phyloP scores from a whole-genome alignment of 2,888 invertebrate genomes.

The Rhogogaster chlorosoma region DNA sequence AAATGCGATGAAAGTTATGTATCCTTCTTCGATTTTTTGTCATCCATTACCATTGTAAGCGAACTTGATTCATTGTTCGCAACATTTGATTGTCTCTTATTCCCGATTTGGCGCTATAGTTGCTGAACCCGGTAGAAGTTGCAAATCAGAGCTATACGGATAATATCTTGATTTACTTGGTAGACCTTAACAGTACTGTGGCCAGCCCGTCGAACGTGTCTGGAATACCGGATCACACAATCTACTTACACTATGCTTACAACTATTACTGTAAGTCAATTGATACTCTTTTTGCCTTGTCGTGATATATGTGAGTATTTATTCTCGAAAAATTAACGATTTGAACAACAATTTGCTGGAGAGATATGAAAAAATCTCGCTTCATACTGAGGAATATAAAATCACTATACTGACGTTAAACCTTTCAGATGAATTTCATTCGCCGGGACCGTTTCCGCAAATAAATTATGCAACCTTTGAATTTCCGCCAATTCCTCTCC shows the following conservation, averaged over 20 bases:
- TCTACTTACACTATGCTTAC: slow-evolving; percentile 65
- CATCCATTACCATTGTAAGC: not conserved
- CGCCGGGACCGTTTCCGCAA: slow-evolving; percentile 72
- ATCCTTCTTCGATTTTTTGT: not conserved
- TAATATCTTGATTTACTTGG: slow-evolving; percentile 61
- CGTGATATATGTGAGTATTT: slow-evolving; percentile 43
- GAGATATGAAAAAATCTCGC: not conserved
- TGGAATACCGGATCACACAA: slow-evolving; percentile 61
- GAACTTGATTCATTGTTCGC: not conserved
- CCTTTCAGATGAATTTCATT: slow-evolving; percentile 58
- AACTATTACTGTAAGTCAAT: slow-evolving; percentile 61
- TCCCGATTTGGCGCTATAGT: slow-evolving; percentile 56
- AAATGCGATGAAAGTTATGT: not conserved
- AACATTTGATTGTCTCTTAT: not conserved
- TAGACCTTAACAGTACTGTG: slow-evolving; percentile 61
- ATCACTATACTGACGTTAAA: not conserved
- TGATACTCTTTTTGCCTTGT: not conserved
- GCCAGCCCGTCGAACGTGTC: slow-evolving; percentile 54
- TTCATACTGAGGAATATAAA: not conserved
- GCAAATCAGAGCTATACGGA: slow-evolving; percentile 59
- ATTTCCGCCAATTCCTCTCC: slow-evolving; percentile 74
- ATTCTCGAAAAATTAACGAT: not conserved
- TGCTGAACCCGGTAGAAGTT: slow-evolving; percentile 66
- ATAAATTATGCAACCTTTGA: slow-evolving; percentile 76
- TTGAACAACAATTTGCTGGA: not conserved